phyloP scores from a whole-genome alignment of 2,888 invertebrate genomes.

The Mactromeris polynyma region DNA sequence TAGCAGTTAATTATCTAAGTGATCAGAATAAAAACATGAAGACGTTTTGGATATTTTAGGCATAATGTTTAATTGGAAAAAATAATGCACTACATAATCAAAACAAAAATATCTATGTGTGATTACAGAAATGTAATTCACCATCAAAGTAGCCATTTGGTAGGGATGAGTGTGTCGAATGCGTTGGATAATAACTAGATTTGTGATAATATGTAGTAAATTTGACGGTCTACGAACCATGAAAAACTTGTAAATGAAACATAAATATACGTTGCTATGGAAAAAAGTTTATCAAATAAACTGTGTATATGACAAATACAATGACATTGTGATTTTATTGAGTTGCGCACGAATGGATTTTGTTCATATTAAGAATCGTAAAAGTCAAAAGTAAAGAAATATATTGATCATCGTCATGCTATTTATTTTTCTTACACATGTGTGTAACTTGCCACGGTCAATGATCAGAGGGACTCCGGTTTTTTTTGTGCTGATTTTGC shows the following conservation, averaged over 20 bases:
- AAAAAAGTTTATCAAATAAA: background rate
- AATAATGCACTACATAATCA: no score
- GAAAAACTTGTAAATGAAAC: background rate
- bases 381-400: background rate
- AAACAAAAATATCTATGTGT: background rate
- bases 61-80: background rate
- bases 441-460: background rate
- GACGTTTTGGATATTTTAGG: background rate
- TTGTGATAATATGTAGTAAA: background rate
- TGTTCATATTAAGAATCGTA: background rate
- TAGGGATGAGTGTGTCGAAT: background rate
- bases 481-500: background rate
- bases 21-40: background rate
- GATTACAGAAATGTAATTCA: background rate
- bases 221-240: background rate
- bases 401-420: background rate
- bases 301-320: background rate
- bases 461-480: background rate
- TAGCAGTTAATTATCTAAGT: slow-evolving; percentile 55
- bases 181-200: background rate
- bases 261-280: background rate
- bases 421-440: background rate
- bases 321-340: background rate
- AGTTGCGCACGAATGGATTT: background rate
- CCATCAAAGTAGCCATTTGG: background rate